Evolutionary conservation across 2,797 vertebrate species (phyloP).

Genomic region (Botia almorhae): DNA sequence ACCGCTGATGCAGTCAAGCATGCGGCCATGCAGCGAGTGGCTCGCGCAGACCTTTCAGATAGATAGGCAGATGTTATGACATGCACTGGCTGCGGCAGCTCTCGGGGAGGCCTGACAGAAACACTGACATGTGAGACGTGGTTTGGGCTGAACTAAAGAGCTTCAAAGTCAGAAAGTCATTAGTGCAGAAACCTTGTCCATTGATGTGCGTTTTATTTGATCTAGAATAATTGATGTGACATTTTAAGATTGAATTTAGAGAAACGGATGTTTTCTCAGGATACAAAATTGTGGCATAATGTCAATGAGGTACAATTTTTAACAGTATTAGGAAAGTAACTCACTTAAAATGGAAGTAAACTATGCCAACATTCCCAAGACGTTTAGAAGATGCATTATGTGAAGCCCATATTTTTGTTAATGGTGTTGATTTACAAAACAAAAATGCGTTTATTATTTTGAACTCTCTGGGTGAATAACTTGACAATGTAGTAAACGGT

Average conservation of each 20-base stretch:
- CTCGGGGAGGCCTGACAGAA: constrained; percentile 14
- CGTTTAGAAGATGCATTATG: background rate
- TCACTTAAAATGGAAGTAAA: background rate
- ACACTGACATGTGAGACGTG: constrained; percentile 14
- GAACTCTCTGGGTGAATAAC: background rate
- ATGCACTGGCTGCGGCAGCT: constrained; percentile 31
- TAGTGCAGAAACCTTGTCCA: constrained; percentile 4
- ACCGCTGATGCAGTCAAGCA: constrained; percentile 46
- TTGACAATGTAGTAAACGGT: too few species aligned
- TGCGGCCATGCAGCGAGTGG: constrained; percentile 24
- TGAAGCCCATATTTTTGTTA: background rate
- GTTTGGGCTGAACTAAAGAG: constrained; percentile 20
- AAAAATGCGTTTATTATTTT: background rate
- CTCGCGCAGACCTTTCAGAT: constrained; percentile 38
- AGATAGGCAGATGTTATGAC: constrained; percentile 46
- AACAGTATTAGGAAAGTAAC: background rate
- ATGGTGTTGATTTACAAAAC: background rate
- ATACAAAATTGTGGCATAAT: too few species aligned
- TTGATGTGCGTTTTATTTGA: background rate
- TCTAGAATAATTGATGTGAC: constrained; percentile 1
- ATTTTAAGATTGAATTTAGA: background rate
- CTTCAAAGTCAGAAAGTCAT: constrained; percentile 1
- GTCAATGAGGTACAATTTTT: too few species aligned
- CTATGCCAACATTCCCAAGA: background rate
- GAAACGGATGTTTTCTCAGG: background rate